Base-by-base conservation (phyloP, 2,113 vertebrate species). In the Oreochromis niloticus region DNA sequence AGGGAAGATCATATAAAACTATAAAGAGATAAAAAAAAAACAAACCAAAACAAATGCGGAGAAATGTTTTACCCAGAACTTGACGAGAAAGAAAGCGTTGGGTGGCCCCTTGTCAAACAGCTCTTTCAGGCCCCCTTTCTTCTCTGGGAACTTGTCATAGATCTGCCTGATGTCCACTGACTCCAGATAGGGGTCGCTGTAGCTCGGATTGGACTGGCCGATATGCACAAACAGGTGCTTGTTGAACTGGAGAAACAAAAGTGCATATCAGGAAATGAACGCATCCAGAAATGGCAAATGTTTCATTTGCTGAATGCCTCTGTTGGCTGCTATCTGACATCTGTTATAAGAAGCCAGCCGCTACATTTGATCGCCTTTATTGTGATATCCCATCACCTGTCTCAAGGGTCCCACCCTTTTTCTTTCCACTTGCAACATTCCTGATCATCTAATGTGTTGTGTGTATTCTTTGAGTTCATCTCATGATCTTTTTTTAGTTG, bases 191-290 rank as follows among this genome's bases (percentile, higher is more conserved):
- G 97, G 96, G 86, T 98, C 98, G 12, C 91, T 97, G 94, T 97
- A 98, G 93, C 96, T 97, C 32, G 97, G 98, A 95, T 97, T 98
- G 27, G 97, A 97, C 96, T 98, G 98, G 90, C 97, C 97, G 7
- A 98, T 98, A 93, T 99, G 98, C 81, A 98, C 97, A 83, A 98
- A 99, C 90, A 98, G 96, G 92, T 98, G 97, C 89, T 99, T 99
- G 95, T 98, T 98, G 90, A 98, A 98, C 98, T 99, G 97, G 43
- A 90, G 87, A 88, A 84, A 91, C 63, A 88, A 83, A 81, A 81
- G 73, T 10, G 78, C 59, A 88, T 86, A 94, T 87, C 48, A 89
- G 81, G 85, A 48, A 13, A 85, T 59, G 6, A 87, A 9, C 43
- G 9, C 43, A 80, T 86, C 66, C 85, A 85, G 87, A 71, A 86